These are phyloP conservation scores for Rhopalosiphum nymphaeae DNA, from an alignment of 2,888 invertebrate species.

Conservation along the genomic window DNA sequence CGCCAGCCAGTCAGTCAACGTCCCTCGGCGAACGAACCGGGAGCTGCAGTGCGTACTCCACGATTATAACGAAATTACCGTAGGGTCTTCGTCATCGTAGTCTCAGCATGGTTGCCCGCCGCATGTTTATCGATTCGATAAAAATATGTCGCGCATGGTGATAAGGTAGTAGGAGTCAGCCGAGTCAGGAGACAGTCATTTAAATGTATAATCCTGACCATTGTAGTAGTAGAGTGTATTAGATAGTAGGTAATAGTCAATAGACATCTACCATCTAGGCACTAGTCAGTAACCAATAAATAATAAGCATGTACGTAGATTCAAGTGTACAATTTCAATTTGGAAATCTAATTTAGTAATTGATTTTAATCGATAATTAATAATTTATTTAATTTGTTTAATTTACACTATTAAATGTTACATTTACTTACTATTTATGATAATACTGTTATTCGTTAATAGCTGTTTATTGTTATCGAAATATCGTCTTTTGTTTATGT, in stretches of 20 bases:
- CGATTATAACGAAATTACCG: slow-evolving; percentile 55
- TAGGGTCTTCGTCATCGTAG: not conserved
- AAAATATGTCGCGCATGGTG: not conserved
- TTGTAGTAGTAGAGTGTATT: no score
- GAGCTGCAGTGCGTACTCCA: slow-evolving; percentile 42
- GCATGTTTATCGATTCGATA: slow-evolving; percentile 21
- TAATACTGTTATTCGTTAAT: no score
- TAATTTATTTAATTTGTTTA: no score
- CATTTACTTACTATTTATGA: no score
- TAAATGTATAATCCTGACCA: no score
- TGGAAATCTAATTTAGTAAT: not conserved
- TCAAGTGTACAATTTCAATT: not conserved
- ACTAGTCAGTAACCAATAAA: not conserved
- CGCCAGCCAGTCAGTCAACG: not conserved
- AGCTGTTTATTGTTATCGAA: no score
- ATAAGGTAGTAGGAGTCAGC: not conserved
- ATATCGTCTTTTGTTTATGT: no score
- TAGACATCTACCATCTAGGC: not conserved
- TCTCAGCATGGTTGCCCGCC: not conserved
- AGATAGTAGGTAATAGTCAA: not conserved
- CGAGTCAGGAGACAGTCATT: not conserved
- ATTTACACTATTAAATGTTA: not conserved
- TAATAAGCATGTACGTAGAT: not conserved
- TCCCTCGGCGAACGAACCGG: slow-evolving; percentile 41
- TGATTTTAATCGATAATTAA: not conserved